Evolutionary conservation across 2,797 vertebrate genomes (phyloP), one percentile per base, ranked within the genome.

Genomic region (Schizopygopsis pylzovi): DNA sequence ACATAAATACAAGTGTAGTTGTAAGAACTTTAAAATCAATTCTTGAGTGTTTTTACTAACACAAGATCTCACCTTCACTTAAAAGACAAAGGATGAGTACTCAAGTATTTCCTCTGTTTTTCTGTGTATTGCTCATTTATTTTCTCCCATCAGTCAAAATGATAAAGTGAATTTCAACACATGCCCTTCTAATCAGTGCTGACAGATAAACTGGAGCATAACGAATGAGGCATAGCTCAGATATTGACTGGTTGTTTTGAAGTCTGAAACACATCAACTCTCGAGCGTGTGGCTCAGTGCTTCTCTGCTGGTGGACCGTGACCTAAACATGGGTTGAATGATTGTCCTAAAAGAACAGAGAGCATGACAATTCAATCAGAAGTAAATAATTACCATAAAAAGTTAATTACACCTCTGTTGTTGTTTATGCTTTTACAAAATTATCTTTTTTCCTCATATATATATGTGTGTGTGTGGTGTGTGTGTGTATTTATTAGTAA

Each of bases 151-250:
- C 52, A 72, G 52, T 83, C 43, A 10, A 8, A 47, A 39, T 70
- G 76, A 61, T 61, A 43, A 79, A 56, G 49, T 59, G 52, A 25
- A 82, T 75, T 75, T 75, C 39, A 72, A 3, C 41, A 37, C 81
- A 65, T 22, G 20, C 15, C 28, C 39, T 76, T 83, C 25, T 63
- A 76, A 76, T 83, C 56, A 63, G 18, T 49, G 41, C 25, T 37
- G 82, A 39, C 28, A 67, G 59, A 83, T 76, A 49, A 76, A 75
- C 52, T 33, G 28, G n/a, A 83, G 54, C 41, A 22, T 47, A 63
- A 63, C 28, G 12, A 73, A 75, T 63, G 25, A 76, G 54, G 18
- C 82, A 33, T 25, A 63, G 56, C 45, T 39, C 18, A 11, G 13
- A 3, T 52, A 76, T 65, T 65, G 82, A 83, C 41, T 18, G 41